Base-by-base conservation (phyloP, 30 jellyfish, hydroid and myxozoan species). In the Hydractinia echinata region DNA sequence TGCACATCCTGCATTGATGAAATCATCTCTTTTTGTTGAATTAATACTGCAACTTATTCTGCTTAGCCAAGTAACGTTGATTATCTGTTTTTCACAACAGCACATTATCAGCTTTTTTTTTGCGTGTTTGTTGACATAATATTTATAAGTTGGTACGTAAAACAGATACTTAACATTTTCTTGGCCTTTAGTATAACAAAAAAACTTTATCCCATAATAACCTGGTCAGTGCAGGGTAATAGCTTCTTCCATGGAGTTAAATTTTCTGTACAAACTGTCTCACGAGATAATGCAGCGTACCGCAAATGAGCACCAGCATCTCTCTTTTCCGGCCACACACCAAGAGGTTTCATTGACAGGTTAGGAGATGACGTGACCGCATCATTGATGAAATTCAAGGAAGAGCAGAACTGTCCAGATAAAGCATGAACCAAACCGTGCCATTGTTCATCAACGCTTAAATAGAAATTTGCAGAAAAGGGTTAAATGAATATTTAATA, bases 171-270 rank as follows among this genome's bases (percentile, higher is more conserved):
- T 30, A 30, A 30, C 44, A 30, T 30, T 30, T 1, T 30, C 2
- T 30, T 30, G 44, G 44, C 44, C 2, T 30, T 30, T 30, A 30
- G 2, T 30, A 30, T 30, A 30, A 2, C 44, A 30, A 30, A 30
- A 30, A 30, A 30, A 1, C 44, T 30, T 30, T 30, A 30, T 30
- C 44, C 44, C 44, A 30, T 30, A 30, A 30, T 30, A 0, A 86
- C 97, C 96, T 91, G 77, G 55, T 89, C 89, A 53, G 71, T 87
- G 67, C 98, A 92, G 8, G 98, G 98, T 52, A 92, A 73, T 58
- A 92, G 76, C 90, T 92, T 92, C 77, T 88, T 92, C 98, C 98
- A 92, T 6, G 98, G 98, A 4, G 98, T 92, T 20, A 92, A 79
- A 81, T 92, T 92, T 60, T 92, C 98, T 53, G 98, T 92, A 86